A percentile compares a stretch with the other conserved stretches of the same genome.
Evolutionary conservation across 1,140 invertebrate genomes (phyloP).

Genomic region (Papilio aristodemus): DNA sequence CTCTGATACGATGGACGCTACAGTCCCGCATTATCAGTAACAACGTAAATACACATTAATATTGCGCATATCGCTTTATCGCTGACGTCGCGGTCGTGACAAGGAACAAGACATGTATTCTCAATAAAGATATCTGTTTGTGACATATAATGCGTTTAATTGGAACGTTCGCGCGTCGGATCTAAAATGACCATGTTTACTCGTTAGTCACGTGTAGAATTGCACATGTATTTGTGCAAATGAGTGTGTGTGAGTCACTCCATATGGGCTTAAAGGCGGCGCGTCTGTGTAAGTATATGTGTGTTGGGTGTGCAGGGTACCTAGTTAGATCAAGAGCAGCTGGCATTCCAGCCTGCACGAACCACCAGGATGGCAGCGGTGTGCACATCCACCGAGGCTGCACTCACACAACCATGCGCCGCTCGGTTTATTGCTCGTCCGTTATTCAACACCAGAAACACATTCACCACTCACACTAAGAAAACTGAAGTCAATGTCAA

Average conservation of each 20-base stretch:
- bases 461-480: conserved; percentile 56
- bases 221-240: conserved; percentile 7
- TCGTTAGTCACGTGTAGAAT: conserved; percentile 16
- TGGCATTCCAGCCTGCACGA: conserved; percentile 75
- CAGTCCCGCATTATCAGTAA: conserved; percentile 22
- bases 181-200: conserved; percentile 10
- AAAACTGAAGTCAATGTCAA: conserved; percentile 57
- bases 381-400: conserved; percentile 72
- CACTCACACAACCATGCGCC: conserved; percentile 58
- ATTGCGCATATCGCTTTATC: conserved; percentile 24
- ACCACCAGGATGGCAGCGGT: conserved; percentile 71
- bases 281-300: not conserved
- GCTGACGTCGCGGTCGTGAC: conserved; percentile 16
- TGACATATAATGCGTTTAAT: conserved; percentile 19
- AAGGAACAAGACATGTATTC: conserved; percentile 9
- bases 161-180: not conserved
- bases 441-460: conserved; percentile 47
- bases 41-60: conserved; percentile 21
- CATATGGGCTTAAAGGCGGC: not conserved
- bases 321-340: conserved; percentile 78
- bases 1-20: conserved; percentile 36
- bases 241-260: not conserved
- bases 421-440: conserved; percentile 38
- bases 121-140: conserved; percentile 18
- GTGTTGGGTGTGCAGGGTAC: conserved; percentile 49